phyloP scores from a whole-genome alignment of 92 coral and sea anemone species.

The Actinostola sp. region DNA sequence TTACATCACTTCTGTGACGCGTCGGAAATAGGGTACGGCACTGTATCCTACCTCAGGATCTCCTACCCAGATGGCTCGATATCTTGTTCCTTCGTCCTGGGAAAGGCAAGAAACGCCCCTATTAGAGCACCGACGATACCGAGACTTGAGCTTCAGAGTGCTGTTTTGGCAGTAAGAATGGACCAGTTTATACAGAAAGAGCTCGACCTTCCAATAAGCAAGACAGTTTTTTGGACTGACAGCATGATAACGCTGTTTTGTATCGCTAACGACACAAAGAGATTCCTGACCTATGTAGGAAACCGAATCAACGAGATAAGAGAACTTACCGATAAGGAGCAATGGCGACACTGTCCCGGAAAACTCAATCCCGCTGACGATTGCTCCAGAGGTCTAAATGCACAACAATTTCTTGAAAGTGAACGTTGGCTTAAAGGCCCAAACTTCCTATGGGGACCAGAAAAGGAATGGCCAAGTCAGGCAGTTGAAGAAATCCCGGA shows the following conservation, averaged over 20 bases:
- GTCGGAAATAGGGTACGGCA: constrained; percentile 27
- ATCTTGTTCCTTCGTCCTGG: not conserved
- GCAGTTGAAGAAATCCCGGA: too few species aligned
- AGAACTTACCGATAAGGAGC: constrained; percentile 16
- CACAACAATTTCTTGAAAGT: not conserved
- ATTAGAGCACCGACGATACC: not conserved
- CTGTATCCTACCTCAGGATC: constrained; percentile 1
- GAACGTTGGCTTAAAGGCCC: constrained; percentile 45
- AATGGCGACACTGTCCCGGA: constrained; percentile 18
- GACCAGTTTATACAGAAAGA: not conserved
- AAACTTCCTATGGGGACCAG: constrained; percentile 12
- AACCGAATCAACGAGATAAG: constrained; percentile 36
- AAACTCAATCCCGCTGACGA: constrained; percentile 45
- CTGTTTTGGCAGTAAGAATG: constrained; percentile 7
- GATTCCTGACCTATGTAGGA: constrained; percentile 37
- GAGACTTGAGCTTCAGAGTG: too few species aligned
- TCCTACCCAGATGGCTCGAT: constrained; percentile 2
- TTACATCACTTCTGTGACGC: constrained; percentile 34
- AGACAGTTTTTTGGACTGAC: constrained; percentile 33
- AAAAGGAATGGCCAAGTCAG: constrained; percentile 43
- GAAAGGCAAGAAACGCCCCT: constrained; percentile 1
- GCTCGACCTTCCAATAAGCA: constrained; percentile 4
- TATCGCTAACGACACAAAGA: constrained; percentile 30
- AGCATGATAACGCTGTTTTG: constrained; percentile 27
- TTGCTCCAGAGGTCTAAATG: constrained; percentile 28